These are phyloP conservation scores for Onchidella celtica DNA, from an alignment of 2,888 invertebrate species.

Conservation along the genomic window DNA sequence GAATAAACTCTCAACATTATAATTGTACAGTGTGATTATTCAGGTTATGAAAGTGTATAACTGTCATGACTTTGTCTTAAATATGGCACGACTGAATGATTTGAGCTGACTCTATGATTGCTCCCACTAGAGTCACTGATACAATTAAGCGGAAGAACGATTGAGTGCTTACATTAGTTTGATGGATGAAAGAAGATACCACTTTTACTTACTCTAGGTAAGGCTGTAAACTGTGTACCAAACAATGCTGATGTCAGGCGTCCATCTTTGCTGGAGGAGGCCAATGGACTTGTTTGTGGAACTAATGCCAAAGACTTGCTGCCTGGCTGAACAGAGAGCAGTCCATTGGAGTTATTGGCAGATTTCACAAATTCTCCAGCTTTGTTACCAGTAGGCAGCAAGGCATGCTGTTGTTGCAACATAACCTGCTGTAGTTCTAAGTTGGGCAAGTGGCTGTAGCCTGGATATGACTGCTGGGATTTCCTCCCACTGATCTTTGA, in stretches of 20 bases:
- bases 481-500: slow-evolving; percentile 18
- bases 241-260: slow-evolving; percentile 53
- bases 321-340: slow-evolving; percentile 19
- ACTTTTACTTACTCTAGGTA: slow-evolving; percentile 52
- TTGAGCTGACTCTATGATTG: too few species aligned
- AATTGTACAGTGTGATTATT: too few species aligned
- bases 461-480: not conserved
- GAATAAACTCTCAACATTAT: too few species aligned
- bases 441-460: slow-evolving; percentile 1
- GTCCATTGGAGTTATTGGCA: slow-evolving; percentile 30
- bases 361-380: slow-evolving; percentile 1
- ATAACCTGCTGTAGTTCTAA: slow-evolving; percentile 22
- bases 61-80: too few species aligned
- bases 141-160: too few species aligned
- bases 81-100: too few species aligned
- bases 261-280: slow-evolving; percentile 37
- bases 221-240: slow-evolving; percentile 55
- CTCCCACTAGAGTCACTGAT: too few species aligned
- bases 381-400: slow-evolving; percentile 10
- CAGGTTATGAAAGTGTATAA: too few species aligned
- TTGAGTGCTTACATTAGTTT: too few species aligned
- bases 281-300: not conserved
- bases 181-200: too few species aligned
- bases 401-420: not conserved
- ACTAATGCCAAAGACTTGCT: slow-evolving; percentile 22